Evolutionary conservation across 2,888 invertebrate species (phyloP).

Genomic region (Galeopsomyia nigrocyanea): DNA sequence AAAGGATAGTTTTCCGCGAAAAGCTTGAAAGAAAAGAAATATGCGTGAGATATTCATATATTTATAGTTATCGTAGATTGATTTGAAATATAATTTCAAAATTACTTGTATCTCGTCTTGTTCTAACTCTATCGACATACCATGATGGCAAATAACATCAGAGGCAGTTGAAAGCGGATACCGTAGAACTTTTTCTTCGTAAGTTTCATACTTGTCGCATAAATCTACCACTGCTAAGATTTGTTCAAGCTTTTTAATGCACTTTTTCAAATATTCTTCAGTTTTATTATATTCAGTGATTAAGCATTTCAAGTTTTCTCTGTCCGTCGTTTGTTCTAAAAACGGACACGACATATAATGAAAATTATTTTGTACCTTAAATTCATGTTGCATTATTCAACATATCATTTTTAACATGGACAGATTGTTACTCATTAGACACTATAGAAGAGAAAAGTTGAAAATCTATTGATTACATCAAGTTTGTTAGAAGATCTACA

Average conservation of each 20-base stretch:
- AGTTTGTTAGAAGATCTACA: no score
- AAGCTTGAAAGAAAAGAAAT: conserved; percentile 10
- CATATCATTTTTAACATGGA: no score
- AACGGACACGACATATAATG: background rate
- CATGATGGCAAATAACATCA: background rate
- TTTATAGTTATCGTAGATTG: background rate
- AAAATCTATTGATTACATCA: no score
- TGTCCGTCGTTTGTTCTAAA: conserved; percentile 55
- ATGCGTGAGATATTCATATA: background rate
- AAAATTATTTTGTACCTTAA: no score
- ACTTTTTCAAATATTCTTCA: conserved; percentile 48
- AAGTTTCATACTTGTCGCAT: conserved; percentile 60
- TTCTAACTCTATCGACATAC: no score
- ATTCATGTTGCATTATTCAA: no score
- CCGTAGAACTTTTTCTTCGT: conserved; percentile 55
- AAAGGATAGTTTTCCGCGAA: conserved; percentile 1
- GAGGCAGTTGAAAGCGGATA: conserved; percentile 23
- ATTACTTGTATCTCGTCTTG: no score
- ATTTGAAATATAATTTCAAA: no score
- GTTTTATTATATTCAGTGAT: conserved; percentile 54
- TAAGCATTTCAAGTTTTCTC: conserved; percentile 51
- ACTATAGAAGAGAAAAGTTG: no score
- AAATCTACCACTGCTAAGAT: conserved; percentile 53
- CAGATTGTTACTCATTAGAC: no score
- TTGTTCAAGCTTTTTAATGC: conserved; percentile 53